Percentiles rank a stretch among this genome's conserved stretches.
Conservation (phyloP, 2,113 vertebrate species). For the Cettia cetti region DNA sequence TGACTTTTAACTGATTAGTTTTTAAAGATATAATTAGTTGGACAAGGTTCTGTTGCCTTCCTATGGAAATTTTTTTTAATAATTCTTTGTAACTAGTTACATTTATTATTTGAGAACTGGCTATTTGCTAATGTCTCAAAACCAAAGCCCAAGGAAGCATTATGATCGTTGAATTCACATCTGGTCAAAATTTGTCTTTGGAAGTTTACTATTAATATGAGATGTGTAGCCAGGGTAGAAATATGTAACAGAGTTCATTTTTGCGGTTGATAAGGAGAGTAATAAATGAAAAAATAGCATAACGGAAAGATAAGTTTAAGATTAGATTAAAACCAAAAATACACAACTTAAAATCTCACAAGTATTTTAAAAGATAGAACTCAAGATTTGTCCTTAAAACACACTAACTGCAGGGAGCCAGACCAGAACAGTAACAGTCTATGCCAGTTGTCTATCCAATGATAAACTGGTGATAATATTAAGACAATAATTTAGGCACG, state of each 20-base stretch:
- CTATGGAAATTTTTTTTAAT: background rate
- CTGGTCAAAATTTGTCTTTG: background rate
- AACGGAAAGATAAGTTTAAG: background rate
- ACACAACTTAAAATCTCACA: background rate
- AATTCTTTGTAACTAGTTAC: background rate
- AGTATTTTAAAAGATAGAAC: background rate
- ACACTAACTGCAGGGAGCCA: background rate
- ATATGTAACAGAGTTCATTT: background rate
- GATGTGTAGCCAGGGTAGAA: background rate
- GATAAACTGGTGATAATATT: background rate
- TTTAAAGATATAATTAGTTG: background rate
- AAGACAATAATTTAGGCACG: background rate
- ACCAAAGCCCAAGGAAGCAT: background rate
- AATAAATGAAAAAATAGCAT: background rate
- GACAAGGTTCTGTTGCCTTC: background rate
- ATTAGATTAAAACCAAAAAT: background rate
- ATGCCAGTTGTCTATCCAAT: background rate
- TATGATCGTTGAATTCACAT: background rate
- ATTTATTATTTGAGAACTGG: background rate
- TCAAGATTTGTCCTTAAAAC: background rate
- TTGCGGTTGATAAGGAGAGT: background rate
- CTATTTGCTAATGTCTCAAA: background rate
- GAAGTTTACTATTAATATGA: background rate
- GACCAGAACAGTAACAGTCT: background rate
- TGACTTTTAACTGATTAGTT: background rate